A percentile compares a stretch with the other conserved stretches of the same genome.
phyloP scores from a whole-genome alignment of 2,113 vertebrate genomes.

The Caracal caracal region DNA sequence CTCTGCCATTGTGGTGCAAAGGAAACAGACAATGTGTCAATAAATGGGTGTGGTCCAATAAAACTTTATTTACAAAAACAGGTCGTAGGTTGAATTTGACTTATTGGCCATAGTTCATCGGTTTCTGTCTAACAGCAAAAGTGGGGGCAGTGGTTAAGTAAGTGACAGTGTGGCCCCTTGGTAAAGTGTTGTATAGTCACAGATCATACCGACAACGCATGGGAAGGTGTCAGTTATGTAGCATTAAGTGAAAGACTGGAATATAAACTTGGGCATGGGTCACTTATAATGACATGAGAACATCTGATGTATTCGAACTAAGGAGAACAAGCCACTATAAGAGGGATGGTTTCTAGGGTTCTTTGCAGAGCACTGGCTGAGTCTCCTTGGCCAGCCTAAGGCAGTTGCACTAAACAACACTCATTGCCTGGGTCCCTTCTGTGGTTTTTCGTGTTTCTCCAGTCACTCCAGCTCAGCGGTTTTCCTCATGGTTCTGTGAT shows the following conservation, averaged over 20 bases:
- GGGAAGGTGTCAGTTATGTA: neutral
- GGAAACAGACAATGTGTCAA: neutral
- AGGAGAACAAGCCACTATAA: neutral
- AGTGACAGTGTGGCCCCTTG: neutral
- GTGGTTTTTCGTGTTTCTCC: neutral
- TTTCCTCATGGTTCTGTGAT: neutral
- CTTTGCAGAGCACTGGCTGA: neutral
- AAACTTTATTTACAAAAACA: neutral
- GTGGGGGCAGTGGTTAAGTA: neutral
- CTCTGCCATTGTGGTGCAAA: neutral
- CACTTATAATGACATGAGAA: neutral
- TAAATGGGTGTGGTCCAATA: neutral
- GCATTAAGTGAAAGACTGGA: neutral
- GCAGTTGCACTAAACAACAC: rapidly evolving
- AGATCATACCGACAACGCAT: neutral
- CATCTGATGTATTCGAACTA: neutral
- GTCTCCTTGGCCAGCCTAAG: neutral
- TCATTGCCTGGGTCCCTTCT: neutral
- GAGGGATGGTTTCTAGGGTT: neutral
- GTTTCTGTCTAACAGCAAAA: neutral
- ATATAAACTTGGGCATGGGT: neutral
- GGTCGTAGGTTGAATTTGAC: neutral
- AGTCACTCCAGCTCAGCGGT: neutral
- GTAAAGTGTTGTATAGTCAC: neutral
- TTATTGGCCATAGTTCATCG: neutral